Evolutionary conservation across 2,888 invertebrate genomes (phyloP).

Genomic region (Eudasyphora cyanicolor): DNA sequence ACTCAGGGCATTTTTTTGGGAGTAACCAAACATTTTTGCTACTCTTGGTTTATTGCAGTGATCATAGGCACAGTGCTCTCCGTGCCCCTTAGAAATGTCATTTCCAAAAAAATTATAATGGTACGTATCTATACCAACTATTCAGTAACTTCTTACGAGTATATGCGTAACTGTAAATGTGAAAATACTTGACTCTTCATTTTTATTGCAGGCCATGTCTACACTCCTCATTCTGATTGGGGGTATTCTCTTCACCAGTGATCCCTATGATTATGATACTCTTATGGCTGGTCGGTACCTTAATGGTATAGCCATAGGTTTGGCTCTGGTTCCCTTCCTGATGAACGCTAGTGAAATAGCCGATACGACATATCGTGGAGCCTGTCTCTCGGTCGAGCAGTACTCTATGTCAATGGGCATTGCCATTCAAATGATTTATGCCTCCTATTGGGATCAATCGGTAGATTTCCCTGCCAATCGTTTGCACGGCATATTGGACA

Average conservation of each 20-base stretch:
- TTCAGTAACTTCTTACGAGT: not conserved
- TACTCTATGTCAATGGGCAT: slow-evolving; percentile 70
- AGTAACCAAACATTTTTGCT: slow-evolving; percentile 64
- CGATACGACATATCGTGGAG: slow-evolving; percentile 66
- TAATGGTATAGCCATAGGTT: slow-evolving; percentile 73
- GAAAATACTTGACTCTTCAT: too few species aligned
- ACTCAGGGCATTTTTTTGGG: not conserved
- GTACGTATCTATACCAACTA: not conserved
- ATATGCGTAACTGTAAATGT: too few species aligned
- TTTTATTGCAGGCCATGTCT: slow-evolving; percentile 38
- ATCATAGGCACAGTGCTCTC: slow-evolving; percentile 71
- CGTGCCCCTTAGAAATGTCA: slow-evolving; percentile 58
- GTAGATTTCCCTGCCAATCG: slow-evolving; percentile 60
- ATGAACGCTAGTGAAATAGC: slow-evolving; percentile 73
- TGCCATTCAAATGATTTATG: slow-evolving; percentile 69
- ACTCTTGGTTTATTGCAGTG: slow-evolving; percentile 74
- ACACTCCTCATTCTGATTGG: slow-evolving; percentile 69
- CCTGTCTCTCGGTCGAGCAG: slow-evolving; percentile 70
- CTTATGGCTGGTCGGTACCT: slow-evolving; percentile 72
- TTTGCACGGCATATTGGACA: slow-evolving; percentile 71
- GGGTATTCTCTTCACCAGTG: slow-evolving; percentile 71
- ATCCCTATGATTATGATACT: slow-evolving; percentile 66
- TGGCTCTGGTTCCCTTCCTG: slow-evolving; percentile 71
- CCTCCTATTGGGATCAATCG: slow-evolving; percentile 56
- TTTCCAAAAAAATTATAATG: slow-evolving; percentile 57